Percentiles rank a stretch among this genome's conserved stretches.
Conservation (phyloP, 2,888 invertebrate genomes). For the Aspidiotus rigidus region DNA sequence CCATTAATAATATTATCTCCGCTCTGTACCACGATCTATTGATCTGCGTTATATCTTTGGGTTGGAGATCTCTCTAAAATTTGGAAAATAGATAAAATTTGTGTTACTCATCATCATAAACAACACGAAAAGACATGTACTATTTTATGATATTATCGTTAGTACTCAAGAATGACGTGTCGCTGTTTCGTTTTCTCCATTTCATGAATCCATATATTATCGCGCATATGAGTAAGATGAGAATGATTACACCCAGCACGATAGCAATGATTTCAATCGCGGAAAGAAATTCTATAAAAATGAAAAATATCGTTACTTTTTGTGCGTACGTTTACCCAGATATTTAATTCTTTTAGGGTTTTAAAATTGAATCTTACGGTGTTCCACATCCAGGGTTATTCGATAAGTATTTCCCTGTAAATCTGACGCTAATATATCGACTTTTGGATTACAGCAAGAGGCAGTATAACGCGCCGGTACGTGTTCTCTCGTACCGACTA, state of each 20-base stretch:
- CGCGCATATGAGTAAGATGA: conserved; percentile 53
- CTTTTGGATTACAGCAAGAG: conserved; percentile 61
- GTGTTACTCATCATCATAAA: too few relatives aligned
- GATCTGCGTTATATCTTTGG: too few relatives aligned
- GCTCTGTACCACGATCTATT: too few relatives aligned
- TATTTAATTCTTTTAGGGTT: conserved; percentile 14
- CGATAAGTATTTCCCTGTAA: conserved; percentile 57
- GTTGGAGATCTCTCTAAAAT: too few relatives aligned
- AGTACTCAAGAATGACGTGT: conserved; percentile 16
- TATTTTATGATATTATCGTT: background rate
- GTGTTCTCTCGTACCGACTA: conserved; percentile 57
- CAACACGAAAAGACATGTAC: too few relatives aligned
- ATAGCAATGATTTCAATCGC: conserved; percentile 55
- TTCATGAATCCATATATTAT: conserved; percentile 49
- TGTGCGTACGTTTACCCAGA: background rate
- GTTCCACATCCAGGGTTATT: conserved; percentile 53
- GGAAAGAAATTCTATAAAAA: conserved; percentile 39
- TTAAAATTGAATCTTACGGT: conserved; percentile 41
- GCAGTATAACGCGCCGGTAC: conserved; percentile 59
- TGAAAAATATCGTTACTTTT: conserved; percentile 19
- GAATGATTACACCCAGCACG: conserved; percentile 55
- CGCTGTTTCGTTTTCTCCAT: conserved; percentile 42
- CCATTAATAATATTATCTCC: too few relatives aligned
- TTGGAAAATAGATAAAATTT: too few relatives aligned
- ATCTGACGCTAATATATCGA: conserved; percentile 60